phyloP scores from a whole-genome alignment of 2,888 invertebrate genomes.

The Dendrolimus pini region DNA sequence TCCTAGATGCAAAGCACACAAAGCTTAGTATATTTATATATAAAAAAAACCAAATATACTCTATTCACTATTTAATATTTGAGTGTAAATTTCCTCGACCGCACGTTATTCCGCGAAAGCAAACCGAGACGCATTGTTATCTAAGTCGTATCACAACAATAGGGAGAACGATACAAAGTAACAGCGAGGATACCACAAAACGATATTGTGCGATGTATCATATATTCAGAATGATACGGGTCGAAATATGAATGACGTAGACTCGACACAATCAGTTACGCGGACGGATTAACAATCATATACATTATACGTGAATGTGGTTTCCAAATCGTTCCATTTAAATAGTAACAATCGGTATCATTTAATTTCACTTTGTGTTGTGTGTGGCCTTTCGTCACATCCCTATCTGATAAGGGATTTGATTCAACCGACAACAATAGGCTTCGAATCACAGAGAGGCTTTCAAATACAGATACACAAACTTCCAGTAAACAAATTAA shows the following conservation, averaged over 20 bases:
- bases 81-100: neutral
- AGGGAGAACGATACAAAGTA: slow-evolving; percentile 2
- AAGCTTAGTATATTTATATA: too few relatives aligned
- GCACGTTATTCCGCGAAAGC: neutral
- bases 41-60: too few relatives aligned
- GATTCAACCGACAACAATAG: neutral
- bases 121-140: slow-evolving; percentile 1
- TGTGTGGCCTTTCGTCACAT: too few relatives aligned
- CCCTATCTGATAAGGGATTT: neutral
- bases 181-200: slow-evolving; percentile 1
- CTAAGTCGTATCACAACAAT: slow-evolving; percentile 1
- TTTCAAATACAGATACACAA: too few relatives aligned
- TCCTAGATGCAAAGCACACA: too few relatives aligned
- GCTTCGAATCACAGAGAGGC: too few relatives aligned
- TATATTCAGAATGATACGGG: slow-evolving; percentile 7
- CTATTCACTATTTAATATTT: neutral
- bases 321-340: too few relatives aligned
- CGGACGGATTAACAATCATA: neutral
- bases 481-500: too few relatives aligned
- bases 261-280: neutral
- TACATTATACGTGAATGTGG: neutral
- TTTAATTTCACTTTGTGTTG: too few relatives aligned
- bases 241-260: slow-evolving; percentile 6
- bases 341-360: too few relatives aligned
- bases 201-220: slow-evolving; percentile 6